Evolutionary conservation across 2,888 invertebrate species (phyloP).

Genomic region (Mallateleia sp.): DNA sequence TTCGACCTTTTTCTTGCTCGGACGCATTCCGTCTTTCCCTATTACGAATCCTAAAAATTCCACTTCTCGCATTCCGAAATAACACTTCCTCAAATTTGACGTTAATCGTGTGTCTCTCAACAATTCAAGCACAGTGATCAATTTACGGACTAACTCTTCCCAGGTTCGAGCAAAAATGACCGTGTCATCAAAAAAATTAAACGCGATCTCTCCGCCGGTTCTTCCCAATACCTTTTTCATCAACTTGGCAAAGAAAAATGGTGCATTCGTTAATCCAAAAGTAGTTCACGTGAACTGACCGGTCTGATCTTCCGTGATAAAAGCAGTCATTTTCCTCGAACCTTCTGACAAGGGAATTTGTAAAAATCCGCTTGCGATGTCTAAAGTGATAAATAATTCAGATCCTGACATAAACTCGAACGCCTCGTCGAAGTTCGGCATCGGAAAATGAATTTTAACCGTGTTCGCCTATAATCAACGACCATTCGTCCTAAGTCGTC

Average conservation of each 20-base stretch:
- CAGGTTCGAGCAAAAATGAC: not conserved
- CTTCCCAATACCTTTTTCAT: not conserved
- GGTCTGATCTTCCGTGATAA: not conserved
- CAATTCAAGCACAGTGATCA: too few species aligned
- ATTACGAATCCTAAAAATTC: too few species aligned
- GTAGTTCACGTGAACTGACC: not conserved
- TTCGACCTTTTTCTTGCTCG: constrained; percentile 72
- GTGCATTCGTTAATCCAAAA: constrained; percentile 1
- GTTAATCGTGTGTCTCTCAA: not conserved
- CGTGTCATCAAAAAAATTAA: not conserved
- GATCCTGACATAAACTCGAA: constrained; percentile 14
- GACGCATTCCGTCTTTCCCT: too few species aligned
- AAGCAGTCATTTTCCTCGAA: not conserved
- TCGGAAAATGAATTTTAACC: constrained; percentile 25
- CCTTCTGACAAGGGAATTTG: not conserved
- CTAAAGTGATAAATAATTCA: not conserved
- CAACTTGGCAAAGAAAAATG: not conserved
- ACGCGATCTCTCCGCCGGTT: not conserved
- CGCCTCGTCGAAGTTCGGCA: constrained; percentile 59
- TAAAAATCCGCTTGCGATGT: not conserved
- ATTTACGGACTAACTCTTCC: not conserved
- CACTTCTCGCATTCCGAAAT: constrained; percentile 66
- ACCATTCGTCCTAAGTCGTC: constrained; percentile 58
- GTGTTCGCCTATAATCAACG: constrained; percentile 50
- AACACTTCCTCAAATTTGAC: constrained; percentile 1